Conservation (phyloP, 2,113 vertebrate species). For the Anarrhichthys ocellatus region DNA sequence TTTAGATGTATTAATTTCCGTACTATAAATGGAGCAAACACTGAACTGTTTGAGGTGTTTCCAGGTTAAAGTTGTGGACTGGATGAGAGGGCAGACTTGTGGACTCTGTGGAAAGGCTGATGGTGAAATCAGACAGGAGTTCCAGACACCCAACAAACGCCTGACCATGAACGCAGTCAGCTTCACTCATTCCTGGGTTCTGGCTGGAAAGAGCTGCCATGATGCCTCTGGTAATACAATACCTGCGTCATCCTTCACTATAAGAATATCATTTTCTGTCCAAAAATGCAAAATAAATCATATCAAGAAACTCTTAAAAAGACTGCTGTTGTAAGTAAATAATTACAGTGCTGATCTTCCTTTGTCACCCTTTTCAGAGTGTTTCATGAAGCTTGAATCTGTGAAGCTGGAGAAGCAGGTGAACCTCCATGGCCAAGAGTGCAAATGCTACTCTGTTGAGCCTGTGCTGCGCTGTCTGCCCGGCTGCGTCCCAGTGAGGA, state of each 20-base stretch:
- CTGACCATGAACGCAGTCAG: slow-evolving; percentile 77
- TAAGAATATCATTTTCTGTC: neutral
- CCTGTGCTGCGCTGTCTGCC: slow-evolving; percentile 81
- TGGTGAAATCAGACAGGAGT: slow-evolving; percentile 83
- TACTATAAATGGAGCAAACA: neutral
- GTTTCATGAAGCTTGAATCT: slow-evolving; percentile 76
- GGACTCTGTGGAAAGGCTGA: slow-evolving; percentile 87
- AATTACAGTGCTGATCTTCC: slow-evolving; percentile 70
- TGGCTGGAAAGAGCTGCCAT: slow-evolving; percentile 77
- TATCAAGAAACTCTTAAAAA: neutral
- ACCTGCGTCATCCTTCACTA: neutral
- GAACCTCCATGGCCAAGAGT: slow-evolving; percentile 60
- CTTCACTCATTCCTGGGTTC: slow-evolving; percentile 86
- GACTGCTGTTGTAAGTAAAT: slow-evolving; percentile 15
- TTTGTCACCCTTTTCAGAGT: slow-evolving; percentile 75
- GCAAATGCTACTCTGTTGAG: slow-evolving; percentile 83
- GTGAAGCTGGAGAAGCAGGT: slow-evolving; percentile 80
- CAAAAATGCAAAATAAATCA: neutral
- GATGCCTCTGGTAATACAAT: slow-evolving; percentile 60
- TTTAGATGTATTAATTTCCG: neutral
- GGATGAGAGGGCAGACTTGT: slow-evolving; percentile 87
- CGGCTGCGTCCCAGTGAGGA: slow-evolving; percentile 75
- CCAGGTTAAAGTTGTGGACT: slow-evolving; percentile 84
- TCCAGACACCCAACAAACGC: slow-evolving; percentile 77
- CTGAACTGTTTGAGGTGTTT: neutral